Evolutionary conservation across 2,113 vertebrate species (phyloP).

Genomic region (Ptyas mucosa): DNA sequence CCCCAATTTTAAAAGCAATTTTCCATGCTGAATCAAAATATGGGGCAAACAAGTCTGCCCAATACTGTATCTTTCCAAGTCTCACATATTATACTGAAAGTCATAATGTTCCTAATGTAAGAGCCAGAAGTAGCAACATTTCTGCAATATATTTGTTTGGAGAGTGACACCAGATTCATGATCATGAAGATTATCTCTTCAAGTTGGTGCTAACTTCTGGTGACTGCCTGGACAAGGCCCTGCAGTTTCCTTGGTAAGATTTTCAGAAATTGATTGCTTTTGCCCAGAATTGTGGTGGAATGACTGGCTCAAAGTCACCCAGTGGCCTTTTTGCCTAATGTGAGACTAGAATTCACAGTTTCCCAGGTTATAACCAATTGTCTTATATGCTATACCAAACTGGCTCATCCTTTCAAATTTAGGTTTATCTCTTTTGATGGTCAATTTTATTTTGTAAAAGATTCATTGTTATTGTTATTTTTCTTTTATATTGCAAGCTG

Average conservation of each 20-base stretch:
- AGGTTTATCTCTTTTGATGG: not conserved
- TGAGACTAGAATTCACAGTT: no score
- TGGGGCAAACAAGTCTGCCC: not conserved
- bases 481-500: not conserved
- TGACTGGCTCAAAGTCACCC: not conserved
- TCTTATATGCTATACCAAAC: not conserved
- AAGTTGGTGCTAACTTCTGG: not conserved
- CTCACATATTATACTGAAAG: not conserved
- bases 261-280: not conserved
- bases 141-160: not conserved
- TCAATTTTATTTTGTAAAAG: not conserved
- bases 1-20: not conserved
- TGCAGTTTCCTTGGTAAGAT: not conserved
- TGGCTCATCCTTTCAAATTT: not conserved
- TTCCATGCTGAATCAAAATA: not conserved
- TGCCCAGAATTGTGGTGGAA: not conserved
- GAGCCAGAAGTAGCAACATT: not conserved
- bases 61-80: not conserved
- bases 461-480: not conserved
- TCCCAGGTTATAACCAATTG: not conserved
- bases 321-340: no score
- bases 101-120: not conserved
- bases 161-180: not conserved
- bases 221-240: not conserved
- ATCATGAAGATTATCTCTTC: not conserved